Evolutionary conservation across 2,113 vertebrate species (phyloP).

Genomic region (Oncorhynchus mykiss): DNA sequence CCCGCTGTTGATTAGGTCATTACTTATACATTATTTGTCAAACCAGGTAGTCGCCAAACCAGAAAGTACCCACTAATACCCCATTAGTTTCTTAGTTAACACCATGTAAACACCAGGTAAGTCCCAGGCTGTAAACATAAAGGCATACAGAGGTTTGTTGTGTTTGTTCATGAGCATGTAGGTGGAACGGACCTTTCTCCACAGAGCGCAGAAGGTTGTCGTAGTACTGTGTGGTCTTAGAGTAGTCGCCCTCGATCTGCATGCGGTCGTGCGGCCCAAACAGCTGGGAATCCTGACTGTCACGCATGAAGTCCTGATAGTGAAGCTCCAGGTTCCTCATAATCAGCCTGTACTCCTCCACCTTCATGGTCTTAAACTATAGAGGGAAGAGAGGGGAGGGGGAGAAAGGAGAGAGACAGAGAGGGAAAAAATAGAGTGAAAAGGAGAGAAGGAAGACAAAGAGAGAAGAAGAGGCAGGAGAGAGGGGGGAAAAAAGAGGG

Average conservation of each 20-base stretch:
- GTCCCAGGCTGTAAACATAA: too few species aligned
- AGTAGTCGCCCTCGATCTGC: constrained; percentile 84
- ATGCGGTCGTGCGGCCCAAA: constrained; percentile 84
- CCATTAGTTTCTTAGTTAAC: too few species aligned
- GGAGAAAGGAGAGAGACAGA: neutral
- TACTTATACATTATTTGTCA: too few species aligned
- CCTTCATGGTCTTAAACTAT: constrained; percentile 85
- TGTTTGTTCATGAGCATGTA: neutral
- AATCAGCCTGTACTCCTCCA: constrained; percentile 82
- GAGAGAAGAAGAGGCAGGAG: too few species aligned
- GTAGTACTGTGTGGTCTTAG: constrained; percentile 77
- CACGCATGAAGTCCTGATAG: constrained; percentile 89
- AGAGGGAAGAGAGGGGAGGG: neutral
- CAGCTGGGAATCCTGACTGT: constrained; percentile 82
- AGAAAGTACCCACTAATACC: too few species aligned
- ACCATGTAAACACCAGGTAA: too few species aligned
- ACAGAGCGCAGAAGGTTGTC: constrained; percentile 81
- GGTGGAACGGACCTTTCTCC: constrained; percentile 82
- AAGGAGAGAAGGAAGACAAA: too few species aligned
- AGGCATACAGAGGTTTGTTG: neutral
- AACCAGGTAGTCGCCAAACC: too few species aligned
- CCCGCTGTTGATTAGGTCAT: too few species aligned
- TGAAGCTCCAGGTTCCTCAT: constrained; percentile 86
- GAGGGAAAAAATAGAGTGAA: neutral
- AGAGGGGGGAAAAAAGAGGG: too few species aligned